phyloP scores from a whole-genome alignment of 2,113 vertebrate genomes.

The Drymodes brunneopygia region DNA sequence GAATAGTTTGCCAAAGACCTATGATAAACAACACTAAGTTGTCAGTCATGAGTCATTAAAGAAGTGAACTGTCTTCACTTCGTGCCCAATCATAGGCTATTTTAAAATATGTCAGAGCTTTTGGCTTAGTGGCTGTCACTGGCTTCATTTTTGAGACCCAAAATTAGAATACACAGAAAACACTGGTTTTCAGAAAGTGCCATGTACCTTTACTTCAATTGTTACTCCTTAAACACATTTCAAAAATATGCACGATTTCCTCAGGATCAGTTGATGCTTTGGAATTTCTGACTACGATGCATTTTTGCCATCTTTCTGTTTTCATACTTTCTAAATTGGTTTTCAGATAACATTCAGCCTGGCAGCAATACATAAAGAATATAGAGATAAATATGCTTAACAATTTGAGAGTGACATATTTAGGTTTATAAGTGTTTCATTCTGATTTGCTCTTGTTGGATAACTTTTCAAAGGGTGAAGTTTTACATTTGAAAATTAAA shows the following conservation, averaged over 20 bases:
- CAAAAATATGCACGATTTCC: background rate
- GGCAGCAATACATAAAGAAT: background rate
- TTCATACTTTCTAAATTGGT: background rate
- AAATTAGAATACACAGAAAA: background rate
- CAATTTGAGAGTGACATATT: background rate
- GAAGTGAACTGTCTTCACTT: background rate
- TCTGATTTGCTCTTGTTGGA: background rate
- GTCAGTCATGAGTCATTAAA: background rate
- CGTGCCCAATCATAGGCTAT: background rate
- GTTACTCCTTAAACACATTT: background rate
- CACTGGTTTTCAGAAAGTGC: background rate
- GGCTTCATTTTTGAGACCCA: background rate
- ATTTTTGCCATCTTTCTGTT: background rate
- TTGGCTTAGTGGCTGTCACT: background rate
- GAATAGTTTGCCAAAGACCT: background rate
- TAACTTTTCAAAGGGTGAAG: background rate
- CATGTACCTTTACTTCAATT: background rate
- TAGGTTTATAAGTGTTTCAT: background rate
- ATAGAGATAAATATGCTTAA: background rate
- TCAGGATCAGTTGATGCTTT: background rate
- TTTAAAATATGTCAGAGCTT: background rate
- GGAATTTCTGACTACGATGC: background rate
- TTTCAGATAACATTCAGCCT: background rate
- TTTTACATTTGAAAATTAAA: background rate
- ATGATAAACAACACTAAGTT: background rate